Base-by-base conservation (phyloP, 2,888 invertebrate genomes). In the Ophion ellenae region DNA sequence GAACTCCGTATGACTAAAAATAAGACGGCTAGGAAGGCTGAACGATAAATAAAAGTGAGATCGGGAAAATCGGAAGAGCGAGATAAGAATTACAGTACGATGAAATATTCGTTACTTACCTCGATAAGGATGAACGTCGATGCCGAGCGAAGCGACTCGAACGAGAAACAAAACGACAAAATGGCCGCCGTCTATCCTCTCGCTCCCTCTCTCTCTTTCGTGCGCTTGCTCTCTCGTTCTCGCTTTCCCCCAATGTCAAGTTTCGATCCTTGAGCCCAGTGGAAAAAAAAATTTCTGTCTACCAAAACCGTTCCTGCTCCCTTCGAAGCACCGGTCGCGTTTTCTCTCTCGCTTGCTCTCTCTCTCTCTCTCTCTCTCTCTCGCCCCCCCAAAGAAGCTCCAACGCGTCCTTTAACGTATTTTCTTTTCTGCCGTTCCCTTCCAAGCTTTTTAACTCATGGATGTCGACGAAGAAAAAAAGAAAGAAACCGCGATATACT, bases 131-230 rank as follows among this genome's bases (percentile, higher is more conserved):
- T 93, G 93, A 91, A 90, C 91, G 89, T 91, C 91, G 93, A 93
- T 93, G 91, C 90, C 89, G 90, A 90, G 88, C 90, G 86, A 88
- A 91, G 90, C 91, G 77, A 91, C 91, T 91, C 90, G 91, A 91
- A 92, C 90, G 89, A 90, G 91, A 91, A 92, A 92, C 92, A 92
- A 91, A 91, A 92, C 91, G 93, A 91, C 93, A 93, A 93, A 93
- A 93, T 93, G 91, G 96, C 96, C 88, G 96, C 96, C 96, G 69
- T 92, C 59, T 20, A 40, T 69, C 70, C 63, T 47, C 75, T 64
- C 70, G 32, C 70, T 81, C 63, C 17, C 69, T 24, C 69, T 71
- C 69, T 77, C 70, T 69, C 47, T 74, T 40, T 80, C 63, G 32
- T 70, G 57, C 70, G 32, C 70, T 81, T 53, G 7, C 69, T 24